Evolutionary conservation across 37 sponge, comb jelly and placozoan genomes (phyloP), one percentile per base, ranked within the genome.

Genomic region (Beroe forskalii): DNA sequence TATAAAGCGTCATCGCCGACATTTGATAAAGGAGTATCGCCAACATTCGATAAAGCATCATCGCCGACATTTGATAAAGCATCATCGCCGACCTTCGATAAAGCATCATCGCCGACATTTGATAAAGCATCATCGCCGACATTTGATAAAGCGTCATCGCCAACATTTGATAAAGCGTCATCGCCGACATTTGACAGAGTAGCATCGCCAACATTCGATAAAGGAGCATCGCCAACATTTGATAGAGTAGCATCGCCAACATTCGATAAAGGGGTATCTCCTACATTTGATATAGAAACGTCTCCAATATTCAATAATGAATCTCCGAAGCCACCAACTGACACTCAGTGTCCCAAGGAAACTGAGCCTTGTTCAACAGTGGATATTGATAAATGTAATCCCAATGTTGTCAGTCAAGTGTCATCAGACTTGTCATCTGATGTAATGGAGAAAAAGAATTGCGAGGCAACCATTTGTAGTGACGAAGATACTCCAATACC

Each of bases 181-280:
- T 80, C 86, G 12, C 86, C 86, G 8, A 80, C 86, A 12, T 80
- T 80, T 48, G 86, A 43, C 35, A 41, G 42, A 38, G 38, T 28
- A 33, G 55, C 40, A 80, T 80, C 86, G 1, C 86, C 86, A 42
- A 80, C 44, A 23, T 80, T 80, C 30, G 86, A 44, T 42, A 44
- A 25, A 28, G 38, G 25, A 23, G 55, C 30, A 41, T 44, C 86
- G 1, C 55, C 86, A 44, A 80, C 86, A 12, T 80, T 80, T 33
- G 72, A 69, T 28, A 69, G 32, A 69, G 33, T 0, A 69, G 72
- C 37, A 36, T 69, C 72, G 4, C 72, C 72, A 14, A 69, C 72
- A 32, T 69, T 69, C 17, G 72, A 69, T 69, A 69, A 2, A 33
- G 33, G 33, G 3, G 86, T 1, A 1, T 44, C 44, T 4, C 48